Percentiles rank a stretch among this genome's conserved stretches.
Evolutionary conservation across 2,113 vertebrate species (phyloP).

Genomic region (Thamnaconus septentrionalis): DNA sequence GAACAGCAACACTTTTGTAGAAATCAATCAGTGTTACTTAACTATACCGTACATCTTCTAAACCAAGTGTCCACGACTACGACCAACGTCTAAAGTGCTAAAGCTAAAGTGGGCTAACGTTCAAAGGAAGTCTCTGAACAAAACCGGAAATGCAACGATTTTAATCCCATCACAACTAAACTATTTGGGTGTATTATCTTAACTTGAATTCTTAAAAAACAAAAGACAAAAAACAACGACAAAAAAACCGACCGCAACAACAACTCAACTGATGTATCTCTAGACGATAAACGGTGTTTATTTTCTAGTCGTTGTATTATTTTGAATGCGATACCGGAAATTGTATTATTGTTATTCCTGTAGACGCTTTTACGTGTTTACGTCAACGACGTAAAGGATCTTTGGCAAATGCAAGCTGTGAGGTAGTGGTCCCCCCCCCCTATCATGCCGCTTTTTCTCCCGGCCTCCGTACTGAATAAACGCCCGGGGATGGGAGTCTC

Average conservation of each 20-base stretch:
- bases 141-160: too few relatives aligned
- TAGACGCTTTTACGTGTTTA: slow-evolving; percentile 15
- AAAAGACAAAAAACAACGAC: background rate
- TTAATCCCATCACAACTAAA: too few relatives aligned
- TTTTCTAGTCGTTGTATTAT: slow-evolving; percentile 11
- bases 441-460: slow-evolving; percentile 42
- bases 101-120: too few relatives aligned
- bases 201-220: too few relatives aligned
- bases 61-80: too few relatives aligned
- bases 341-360: background rate
- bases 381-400: slow-evolving; percentile 34
- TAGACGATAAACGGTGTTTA: background rate
- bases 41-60: too few relatives aligned
- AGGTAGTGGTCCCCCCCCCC: slow-evolving; percentile 18
- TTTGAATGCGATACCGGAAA: slow-evolving; percentile 55
- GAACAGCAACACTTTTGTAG: too few relatives aligned
- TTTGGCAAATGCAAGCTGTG: slow-evolving; percentile 24
- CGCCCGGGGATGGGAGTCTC: slow-evolving; percentile 37
- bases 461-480: slow-evolving; percentile 3
- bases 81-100: too few relatives aligned
- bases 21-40: too few relatives aligned
- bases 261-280: background rate
- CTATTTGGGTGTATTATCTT: too few relatives aligned
- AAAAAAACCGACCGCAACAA: background rate
- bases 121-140: too few relatives aligned